These are phyloP conservation scores for Aradus depressus DNA, from an alignment of 2,888 invertebrate species.

Conservation along the genomic window DNA sequence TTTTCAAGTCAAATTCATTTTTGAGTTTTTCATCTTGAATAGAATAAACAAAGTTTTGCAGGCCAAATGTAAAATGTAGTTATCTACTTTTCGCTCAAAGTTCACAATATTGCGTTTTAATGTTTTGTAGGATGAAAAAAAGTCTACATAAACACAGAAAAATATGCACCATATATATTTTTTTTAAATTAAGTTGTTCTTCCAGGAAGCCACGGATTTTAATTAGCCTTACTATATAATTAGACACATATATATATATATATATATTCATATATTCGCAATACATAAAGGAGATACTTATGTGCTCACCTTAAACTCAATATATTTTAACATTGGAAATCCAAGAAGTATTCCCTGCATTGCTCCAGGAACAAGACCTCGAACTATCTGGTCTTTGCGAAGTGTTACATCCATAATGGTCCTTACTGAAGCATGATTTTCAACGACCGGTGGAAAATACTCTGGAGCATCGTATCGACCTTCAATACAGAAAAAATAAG, in stretches of 20 bases:
- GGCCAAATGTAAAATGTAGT: no score
- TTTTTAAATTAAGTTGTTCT: background rate
- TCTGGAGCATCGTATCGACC: constrained; percentile 42
- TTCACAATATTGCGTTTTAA: no score
- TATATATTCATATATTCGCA: no score
- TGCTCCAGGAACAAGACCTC: constrained; percentile 41
- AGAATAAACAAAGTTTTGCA: no score
- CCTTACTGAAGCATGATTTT: constrained; percentile 46
- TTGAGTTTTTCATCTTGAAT: no score
- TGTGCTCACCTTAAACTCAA: constrained; percentile 58
- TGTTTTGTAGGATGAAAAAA: no score
- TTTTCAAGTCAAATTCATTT: no score
- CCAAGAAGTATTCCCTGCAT: constrained; percentile 40
- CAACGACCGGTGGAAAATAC: constrained; percentile 50
- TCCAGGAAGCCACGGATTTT: no score
- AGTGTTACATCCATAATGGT: constrained; percentile 48
- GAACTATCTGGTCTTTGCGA: constrained; percentile 45
- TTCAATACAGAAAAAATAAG: no score
- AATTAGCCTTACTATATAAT: background rate
- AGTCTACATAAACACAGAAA: no score
- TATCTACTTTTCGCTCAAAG: no score
- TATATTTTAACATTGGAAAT: constrained; percentile 82
- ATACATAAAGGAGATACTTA: background rate
- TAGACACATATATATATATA: background rate
- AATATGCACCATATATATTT: no score